phyloP scores from a whole-genome alignment of 2,888 invertebrate species.

The Alloscopus bannaensis region DNA sequence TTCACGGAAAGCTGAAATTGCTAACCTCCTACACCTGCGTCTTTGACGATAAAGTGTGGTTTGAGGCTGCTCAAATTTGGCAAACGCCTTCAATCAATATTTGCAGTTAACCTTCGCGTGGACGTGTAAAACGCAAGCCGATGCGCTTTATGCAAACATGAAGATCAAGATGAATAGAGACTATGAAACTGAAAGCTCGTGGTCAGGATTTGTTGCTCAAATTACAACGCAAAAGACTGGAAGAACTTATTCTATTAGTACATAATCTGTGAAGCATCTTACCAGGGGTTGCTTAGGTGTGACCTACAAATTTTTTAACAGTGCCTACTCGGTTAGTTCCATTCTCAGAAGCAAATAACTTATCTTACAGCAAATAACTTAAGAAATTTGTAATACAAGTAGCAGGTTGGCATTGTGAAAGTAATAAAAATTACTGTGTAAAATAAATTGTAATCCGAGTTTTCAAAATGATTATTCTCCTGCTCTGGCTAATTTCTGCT shows the following conservation, averaged over 20 bases:
- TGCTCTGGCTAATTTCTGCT: not conserved
- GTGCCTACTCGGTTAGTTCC: too few species aligned
- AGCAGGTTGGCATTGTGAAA: too few species aligned
- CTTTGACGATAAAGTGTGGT: too few species aligned
- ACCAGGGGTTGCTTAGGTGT: not conserved
- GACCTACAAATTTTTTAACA: not conserved
- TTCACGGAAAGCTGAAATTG: slow-evolving; percentile 14
- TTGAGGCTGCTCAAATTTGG: not conserved
- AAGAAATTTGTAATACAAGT: too few species aligned
- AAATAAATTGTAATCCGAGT: too few species aligned
- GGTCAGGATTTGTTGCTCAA: not conserved
- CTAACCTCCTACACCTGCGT: too few species aligned
- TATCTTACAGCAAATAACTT: too few species aligned
- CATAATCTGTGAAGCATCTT: not conserved
- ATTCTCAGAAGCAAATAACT: too few species aligned
- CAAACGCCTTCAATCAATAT: slow-evolving; percentile 38
- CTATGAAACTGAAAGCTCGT: too few species aligned
- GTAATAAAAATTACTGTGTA: too few species aligned
- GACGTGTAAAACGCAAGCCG: slow-evolving; percentile 29
- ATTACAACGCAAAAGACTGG: not conserved
- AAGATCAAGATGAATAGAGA: too few species aligned
- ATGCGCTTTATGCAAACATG: not conserved
- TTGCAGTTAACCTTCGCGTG: slow-evolving; percentile 33
- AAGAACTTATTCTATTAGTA: not conserved
- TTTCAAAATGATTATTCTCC: too few species aligned